Percentiles rank a stretch among this genome's conserved stretches.
Conservation (phyloP, 2,888 invertebrate species). For the Xanthia togata region DNA sequence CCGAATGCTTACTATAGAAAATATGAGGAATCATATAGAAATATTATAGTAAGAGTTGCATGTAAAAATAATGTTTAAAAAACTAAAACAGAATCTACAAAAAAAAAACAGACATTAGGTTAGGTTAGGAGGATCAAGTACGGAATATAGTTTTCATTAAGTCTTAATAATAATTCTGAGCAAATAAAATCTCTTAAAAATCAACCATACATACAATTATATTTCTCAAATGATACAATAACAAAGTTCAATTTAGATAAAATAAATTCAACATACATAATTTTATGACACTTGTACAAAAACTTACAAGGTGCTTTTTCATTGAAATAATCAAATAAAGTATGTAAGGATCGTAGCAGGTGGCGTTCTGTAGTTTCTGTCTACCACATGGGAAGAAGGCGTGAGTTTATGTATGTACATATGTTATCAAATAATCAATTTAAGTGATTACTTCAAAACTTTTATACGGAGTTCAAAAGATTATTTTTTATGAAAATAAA, state of each 20-base stretch:
- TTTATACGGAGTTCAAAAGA: slow-evolving; percentile 47
- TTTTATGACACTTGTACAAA: background rate
- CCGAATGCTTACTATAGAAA: background rate
- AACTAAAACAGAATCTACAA: background rate
- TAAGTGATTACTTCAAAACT: slow-evolving; percentile 24
- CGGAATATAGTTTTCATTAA: slow-evolving; percentile 1
- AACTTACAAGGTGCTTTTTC: background rate
- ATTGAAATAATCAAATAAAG: slow-evolving; percentile 4
- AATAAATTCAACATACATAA: slow-evolving; percentile 9
- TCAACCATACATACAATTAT: slow-evolving; percentile 1
- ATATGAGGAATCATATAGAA: background rate
- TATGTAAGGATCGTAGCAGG: too few species aligned
- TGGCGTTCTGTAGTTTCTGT: too few species aligned
- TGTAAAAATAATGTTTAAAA: background rate
- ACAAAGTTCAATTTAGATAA: slow-evolving; percentile 1
- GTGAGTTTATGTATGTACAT: too few species aligned
- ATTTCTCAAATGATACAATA: background rate
- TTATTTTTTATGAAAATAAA: slow-evolving; percentile 49
- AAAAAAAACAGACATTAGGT: background rate
- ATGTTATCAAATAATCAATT: background rate
- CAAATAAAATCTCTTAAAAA: slow-evolving; percentile 25
- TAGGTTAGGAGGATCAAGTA: background rate
- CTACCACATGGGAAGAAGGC: too few species aligned
- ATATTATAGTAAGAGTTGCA: too few species aligned
- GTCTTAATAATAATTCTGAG: slow-evolving; percentile 15